Percentiles rank a stretch among this genome's conserved stretches.
Conservation (phyloP, 2,888 invertebrate species). For the Himalopsyche japonica region DNA sequence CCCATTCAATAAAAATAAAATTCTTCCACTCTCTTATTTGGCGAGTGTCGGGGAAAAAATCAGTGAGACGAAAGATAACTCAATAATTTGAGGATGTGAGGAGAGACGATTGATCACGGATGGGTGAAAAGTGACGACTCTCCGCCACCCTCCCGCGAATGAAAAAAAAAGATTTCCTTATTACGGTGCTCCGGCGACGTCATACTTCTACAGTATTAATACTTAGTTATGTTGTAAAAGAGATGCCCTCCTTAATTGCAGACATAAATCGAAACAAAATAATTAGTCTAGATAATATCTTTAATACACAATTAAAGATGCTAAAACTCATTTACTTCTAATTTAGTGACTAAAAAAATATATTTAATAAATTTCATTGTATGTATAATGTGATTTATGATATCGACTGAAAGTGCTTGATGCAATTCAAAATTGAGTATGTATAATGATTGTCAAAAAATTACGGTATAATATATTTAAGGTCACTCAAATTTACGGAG, state of each 20-base stretch:
- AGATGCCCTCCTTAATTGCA: background rate
- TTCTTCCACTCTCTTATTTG: conserved; percentile 7
- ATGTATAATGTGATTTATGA: too few species aligned
- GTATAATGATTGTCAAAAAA: too few species aligned
- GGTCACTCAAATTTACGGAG: too few species aligned
- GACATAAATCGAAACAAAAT: too few species aligned
- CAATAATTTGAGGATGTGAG: conserved; percentile 35
- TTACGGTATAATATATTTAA: too few species aligned
- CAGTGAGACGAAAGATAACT: conserved; percentile 39
- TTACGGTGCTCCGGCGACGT: background rate
- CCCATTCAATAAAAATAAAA: conserved; percentile 28
- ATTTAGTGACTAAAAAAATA: too few species aligned
- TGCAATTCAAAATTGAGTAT: too few species aligned
- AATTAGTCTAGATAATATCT: too few species aligned
- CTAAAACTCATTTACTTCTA: too few species aligned
- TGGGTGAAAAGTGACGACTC: conserved; percentile 20
- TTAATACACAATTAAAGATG: too few species aligned
- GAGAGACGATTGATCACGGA: conserved; percentile 28
- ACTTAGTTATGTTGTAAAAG: background rate
- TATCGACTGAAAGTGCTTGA: too few species aligned
- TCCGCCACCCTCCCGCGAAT: background rate
- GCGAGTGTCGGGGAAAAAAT: conserved; percentile 17
- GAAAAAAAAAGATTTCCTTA: background rate
- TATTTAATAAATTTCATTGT: too few species aligned
- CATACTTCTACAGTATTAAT: background rate